phyloP scores from a whole-genome alignment of 2,797 vertebrate genomes.

The Sebastes variabilis region DNA sequence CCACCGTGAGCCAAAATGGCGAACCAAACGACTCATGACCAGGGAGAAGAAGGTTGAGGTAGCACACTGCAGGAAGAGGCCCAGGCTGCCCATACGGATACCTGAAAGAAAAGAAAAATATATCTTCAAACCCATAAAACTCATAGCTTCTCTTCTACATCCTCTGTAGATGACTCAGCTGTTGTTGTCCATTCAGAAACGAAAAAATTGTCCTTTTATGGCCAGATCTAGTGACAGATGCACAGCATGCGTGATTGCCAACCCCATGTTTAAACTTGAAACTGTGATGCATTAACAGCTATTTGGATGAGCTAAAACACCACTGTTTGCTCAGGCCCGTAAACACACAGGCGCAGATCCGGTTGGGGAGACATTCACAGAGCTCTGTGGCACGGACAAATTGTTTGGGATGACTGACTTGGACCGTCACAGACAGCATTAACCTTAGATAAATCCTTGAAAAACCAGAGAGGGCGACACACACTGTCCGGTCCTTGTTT shows the following conservation, averaged over 20 bases:
- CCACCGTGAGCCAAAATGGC: slow-evolving; percentile 76
- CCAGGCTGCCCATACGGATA: slow-evolving; percentile 87
- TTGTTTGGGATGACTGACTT: slow-evolving; percentile 23
- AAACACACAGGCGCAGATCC: background rate
- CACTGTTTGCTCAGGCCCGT: slow-evolving; percentile 7
- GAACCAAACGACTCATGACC: slow-evolving; percentile 82
- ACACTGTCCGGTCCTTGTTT: background rate
- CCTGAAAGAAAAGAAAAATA: slow-evolving; percentile 64
- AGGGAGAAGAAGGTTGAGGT: slow-evolving; percentile 87
- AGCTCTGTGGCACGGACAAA: background rate
- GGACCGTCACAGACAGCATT: slow-evolving; percentile 24
- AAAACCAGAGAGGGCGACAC: background rate
- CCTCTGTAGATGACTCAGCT: background rate
- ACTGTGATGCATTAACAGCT: background rate
- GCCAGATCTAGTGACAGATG: background rate
- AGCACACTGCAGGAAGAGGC: slow-evolving; percentile 86
- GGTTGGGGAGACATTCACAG: background rate
- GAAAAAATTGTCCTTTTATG: background rate
- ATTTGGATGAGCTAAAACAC: background rate
- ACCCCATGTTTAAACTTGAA: background rate
- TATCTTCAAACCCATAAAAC: background rate
- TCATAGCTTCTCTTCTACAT: background rate
- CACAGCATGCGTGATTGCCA: background rate
- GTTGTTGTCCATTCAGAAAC: background rate
- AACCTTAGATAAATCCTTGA: slow-evolving; percentile 33